A percentile compares a stretch with the other conserved stretches of the same genome.
phyloP scores from a whole-genome alignment of 2,888 invertebrate genomes.

The Platycheirus rosarum region DNA sequence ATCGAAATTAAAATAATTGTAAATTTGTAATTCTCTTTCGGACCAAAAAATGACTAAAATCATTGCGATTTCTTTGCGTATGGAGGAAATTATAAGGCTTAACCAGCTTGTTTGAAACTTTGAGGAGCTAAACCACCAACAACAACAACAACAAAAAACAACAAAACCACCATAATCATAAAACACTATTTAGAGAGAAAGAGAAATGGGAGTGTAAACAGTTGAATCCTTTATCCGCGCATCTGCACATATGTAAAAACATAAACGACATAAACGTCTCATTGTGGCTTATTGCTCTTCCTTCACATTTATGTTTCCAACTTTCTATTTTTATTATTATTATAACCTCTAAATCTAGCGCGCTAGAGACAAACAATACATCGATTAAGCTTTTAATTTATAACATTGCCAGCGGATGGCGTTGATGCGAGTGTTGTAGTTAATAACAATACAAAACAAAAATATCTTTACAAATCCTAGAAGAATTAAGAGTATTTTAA shows the following conservation, averaged over 20 bases:
- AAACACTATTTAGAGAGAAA: constrained; percentile 39
- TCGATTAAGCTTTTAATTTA: constrained; percentile 50
- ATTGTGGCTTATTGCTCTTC: constrained; percentile 51
- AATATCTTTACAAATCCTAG: constrained; percentile 29
- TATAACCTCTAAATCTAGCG: constrained; percentile 39
- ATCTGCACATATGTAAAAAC: constrained; percentile 48
- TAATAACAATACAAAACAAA: constrained; percentile 28
- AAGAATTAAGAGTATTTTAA: constrained; percentile 43
- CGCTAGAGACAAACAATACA: background rate
- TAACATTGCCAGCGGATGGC: constrained; percentile 42
- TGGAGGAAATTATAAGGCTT: constrained; percentile 55
- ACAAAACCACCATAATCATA: constrained; percentile 60
- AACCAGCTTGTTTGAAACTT: constrained; percentile 62
- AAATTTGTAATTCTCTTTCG: constrained; percentile 68
- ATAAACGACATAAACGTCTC: constrained; percentile 15
- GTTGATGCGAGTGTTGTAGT: constrained; percentile 33
- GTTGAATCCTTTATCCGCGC: constrained; percentile 43
- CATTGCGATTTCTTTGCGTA: constrained; percentile 56
- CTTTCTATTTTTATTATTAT: constrained; percentile 25
- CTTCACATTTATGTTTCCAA: constrained; percentile 22
- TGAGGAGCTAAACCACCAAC: constrained; percentile 57
- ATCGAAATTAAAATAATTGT: constrained; percentile 64
- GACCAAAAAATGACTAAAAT: constrained; percentile 61
- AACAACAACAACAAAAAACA: constrained; percentile 32
- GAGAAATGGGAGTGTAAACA: constrained; percentile 9